Base-by-base conservation (phyloP, 2,888 invertebrate species). In the Meiosimyza decipiens region DNA sequence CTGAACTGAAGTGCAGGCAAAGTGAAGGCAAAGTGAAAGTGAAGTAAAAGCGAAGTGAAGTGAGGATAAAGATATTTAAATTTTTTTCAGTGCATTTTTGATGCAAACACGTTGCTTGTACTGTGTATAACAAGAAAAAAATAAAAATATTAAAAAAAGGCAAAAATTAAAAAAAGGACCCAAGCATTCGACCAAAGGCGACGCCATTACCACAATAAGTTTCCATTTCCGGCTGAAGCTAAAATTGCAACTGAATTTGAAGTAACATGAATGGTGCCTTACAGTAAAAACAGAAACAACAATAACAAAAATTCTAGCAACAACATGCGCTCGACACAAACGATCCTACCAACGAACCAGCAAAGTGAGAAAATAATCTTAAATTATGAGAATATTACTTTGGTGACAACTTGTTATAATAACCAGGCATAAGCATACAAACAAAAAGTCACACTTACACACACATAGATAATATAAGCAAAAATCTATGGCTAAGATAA, bases 321-420 rank as follows among this genome's bases (percentile, higher is more conserved):
- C 55, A 22, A 47, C 9, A 57, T 18, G 33, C 68, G 18, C 52
- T 6, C n/a, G 15, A 12, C 62, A 70, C 57, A 59, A 70, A 68
- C 57, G 16, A 18, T 22, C 11, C 54, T 3, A 67, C 33, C 67
- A 55, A 47, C 68, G 6, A n/a, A 60, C 59, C 60, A 69, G 28
- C 49, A 69, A 69, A 73, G 71, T 54, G 74, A 74, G 78, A 76
- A 77, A 79, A 77, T 79, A 79, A 79, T 79, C 79, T 79, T 79
- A 78, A 79, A 79, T 79, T 79, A 79, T 79, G 77, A 77, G 78
- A 79, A 79, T 79, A 78, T 79, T 78, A 78, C 77, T 75, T 77
- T 75, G 79, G 76, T 79, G 79, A 79, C 79, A 79, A 79, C 79
- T 79, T 77, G 79, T 79, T 76, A 79, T 77, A 79, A 77, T 76